Conservation (phyloP, 1,140 invertebrate genomes). For the Limonius californicus region DNA sequence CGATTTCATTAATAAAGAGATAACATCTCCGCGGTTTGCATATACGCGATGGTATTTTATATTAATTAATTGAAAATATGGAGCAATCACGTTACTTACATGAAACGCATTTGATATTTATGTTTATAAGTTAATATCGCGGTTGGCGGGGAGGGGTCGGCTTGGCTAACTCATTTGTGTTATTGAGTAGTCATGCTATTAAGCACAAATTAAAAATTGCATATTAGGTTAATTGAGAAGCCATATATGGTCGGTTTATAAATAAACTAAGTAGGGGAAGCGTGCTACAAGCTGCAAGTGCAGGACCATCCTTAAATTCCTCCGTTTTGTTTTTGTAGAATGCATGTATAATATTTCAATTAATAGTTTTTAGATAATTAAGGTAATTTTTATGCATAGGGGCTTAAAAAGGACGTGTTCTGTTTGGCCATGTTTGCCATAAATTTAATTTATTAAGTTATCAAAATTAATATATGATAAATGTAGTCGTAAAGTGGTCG, state of each 20-base stretch:
- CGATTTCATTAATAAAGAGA: constrained; percentile 20
- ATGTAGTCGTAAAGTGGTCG: too few relatives aligned
- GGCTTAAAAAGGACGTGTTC: too few relatives aligned
- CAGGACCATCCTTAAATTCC: too few relatives aligned
- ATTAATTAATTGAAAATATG: constrained; percentile 23
- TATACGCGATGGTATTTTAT: constrained; percentile 17
- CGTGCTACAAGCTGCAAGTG: too few relatives aligned
- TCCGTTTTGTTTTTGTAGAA: too few relatives aligned
- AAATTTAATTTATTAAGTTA: too few relatives aligned
- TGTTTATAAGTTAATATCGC: constrained; percentile 14
- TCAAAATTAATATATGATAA: too few relatives aligned
- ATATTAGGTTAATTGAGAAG: background rate
- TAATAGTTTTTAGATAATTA: too few relatives aligned
- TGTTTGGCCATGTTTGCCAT: too few relatives aligned
- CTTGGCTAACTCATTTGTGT: constrained; percentile 16
- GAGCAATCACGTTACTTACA: constrained; percentile 11
- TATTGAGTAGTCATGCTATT: background rate
- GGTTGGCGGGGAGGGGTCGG: background rate
- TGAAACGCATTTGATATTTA: constrained; percentile 15
- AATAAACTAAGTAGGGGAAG: too few relatives aligned
- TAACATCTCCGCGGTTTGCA: constrained; percentile 21
- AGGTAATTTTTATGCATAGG: too few relatives aligned
- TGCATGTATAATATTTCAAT: too few relatives aligned
- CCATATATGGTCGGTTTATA: background rate
- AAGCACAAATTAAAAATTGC: background rate